phyloP scores from a whole-genome alignment of 2,797 vertebrate species.

The Silurus lanzhouensis region DNA sequence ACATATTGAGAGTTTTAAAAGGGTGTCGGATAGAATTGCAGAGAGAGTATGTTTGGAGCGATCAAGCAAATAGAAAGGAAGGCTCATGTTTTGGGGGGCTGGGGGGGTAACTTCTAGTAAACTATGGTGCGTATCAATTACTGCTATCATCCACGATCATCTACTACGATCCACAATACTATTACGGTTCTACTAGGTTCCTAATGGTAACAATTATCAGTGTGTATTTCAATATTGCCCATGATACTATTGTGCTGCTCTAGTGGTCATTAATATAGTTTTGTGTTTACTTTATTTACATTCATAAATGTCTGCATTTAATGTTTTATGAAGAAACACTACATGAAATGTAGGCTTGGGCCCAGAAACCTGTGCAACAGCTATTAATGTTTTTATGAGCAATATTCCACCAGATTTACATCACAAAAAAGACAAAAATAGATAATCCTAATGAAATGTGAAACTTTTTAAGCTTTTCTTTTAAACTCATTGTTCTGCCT shows the following conservation, averaged over 20 bases:
- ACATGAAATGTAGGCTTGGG: neutral
- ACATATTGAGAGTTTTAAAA: constrained; percentile 26
- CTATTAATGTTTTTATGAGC: neutral
- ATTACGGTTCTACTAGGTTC: neutral
- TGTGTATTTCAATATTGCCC: neutral
- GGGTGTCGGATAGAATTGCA: neutral
- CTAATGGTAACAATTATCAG: neutral
- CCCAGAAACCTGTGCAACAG: no score
- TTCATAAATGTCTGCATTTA: neutral
- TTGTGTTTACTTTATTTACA: neutral
- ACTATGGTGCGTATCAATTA: neutral
- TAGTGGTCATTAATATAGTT: neutral
- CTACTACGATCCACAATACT: neutral
- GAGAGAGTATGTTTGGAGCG: neutral
- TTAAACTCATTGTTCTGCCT: neutral
- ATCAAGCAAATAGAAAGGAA: neutral
- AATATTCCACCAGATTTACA: neutral
- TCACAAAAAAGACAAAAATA: neutral
- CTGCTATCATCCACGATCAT: no score
- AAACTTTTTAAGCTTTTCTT: neutral
- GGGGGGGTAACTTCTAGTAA: neutral
- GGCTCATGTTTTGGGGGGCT: neutral
- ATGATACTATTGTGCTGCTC: neutral
- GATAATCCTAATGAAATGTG: neutral
- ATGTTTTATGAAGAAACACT: neutral